phyloP scores from a whole-genome alignment of 2,113 vertebrate genomes.

The Orientallactaga bullata region DNA sequence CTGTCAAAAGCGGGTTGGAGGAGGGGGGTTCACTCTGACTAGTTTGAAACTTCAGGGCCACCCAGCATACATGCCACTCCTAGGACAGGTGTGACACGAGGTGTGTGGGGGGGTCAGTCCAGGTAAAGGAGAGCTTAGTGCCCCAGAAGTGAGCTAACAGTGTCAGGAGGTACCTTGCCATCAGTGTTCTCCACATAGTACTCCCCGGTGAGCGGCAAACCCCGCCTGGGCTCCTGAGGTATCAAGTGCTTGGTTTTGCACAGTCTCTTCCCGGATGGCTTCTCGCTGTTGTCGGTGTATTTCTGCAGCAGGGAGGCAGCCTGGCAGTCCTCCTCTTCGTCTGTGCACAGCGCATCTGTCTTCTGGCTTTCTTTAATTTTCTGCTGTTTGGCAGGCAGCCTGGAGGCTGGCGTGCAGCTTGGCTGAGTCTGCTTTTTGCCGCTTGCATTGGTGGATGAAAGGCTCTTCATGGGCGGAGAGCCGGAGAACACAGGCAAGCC shows the following conservation, averaged over 20 bases:
- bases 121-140: not conserved
- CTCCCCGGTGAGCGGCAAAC: slow-evolving; percentile 86
- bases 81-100: not conserved
- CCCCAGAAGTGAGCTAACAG: not conserved
- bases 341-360: slow-evolving; percentile 89
- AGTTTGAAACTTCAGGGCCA: slow-evolving; percentile 22
- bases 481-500: slow-evolving; percentile 86
- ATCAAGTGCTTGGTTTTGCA: slow-evolving; percentile 99
- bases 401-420: slow-evolving; percentile 89
- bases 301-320: slow-evolving; percentile 91
- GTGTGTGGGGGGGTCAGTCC: not conserved
- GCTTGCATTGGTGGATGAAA: slow-evolving; percentile 89
- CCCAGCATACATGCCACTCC: not conserved
- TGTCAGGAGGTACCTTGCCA: slow-evolving; percentile 88
- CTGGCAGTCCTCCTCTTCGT: slow-evolving; percentile 90
- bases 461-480: slow-evolving; percentile 89
- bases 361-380: slow-evolving; percentile 94
- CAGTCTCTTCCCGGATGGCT: slow-evolving; percentile 98
- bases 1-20: not conserved
- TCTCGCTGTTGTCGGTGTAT: slow-evolving; percentile 94
- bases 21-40: not conserved
- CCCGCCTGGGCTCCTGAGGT: slow-evolving; percentile 91
- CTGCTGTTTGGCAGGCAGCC: slow-evolving; percentile 93
- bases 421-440: slow-evolving; percentile 90
- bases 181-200: slow-evolving; percentile 88